Evolutionary conservation across 2,797 vertebrate genomes (phyloP), one percentile per base, ranked within the genome.

Genomic region (Trematomus bernacchii): DNA sequence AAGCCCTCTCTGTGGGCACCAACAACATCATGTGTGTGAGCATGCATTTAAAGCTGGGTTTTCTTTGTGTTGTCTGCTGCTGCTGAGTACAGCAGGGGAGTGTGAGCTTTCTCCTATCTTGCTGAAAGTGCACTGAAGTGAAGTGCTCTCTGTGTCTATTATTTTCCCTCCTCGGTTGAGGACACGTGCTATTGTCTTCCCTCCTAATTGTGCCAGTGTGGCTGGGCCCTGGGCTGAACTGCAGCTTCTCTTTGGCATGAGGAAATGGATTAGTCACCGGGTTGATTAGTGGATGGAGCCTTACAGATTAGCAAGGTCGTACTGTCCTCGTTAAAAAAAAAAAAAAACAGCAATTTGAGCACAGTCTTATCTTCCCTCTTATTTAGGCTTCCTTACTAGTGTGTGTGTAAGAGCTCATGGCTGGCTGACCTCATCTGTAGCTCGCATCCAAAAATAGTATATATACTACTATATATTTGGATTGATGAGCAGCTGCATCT

Each of bases 211-310:
- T 71, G 77, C 79, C 66, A 61, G 79, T 3, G 52, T 71, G 77
- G 42, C 58, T 86, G n/a, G 61, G 80, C 90, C 79, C 52, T 40
- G 43, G 83, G 85, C 85, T 85, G 85, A 89, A 86, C 77, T 50
- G 75, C 67, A 19, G 61, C 64, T 40, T 79, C 70, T 81, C 40
- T 60, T 85, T 79, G 91, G 79, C 90, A 58, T 58, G 64, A 74
- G 87, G 80, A 89, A 90, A 91, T 83, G 85, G 90, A 94, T 94
- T 92, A 92, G 87, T 87, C 86, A 76, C 79, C 64, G 79, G 83
- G 86, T 91, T 92, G 89, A 94, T 94, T 92, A 89, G 87, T 44
- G 58, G 90, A 87, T 82, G 75, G 70, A 87, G 83, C 85, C 78
- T 86, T 79, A 84, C 83, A 91, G 89, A 94, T 94, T 93, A 93